These are phyloP conservation scores for Lepisosteus oculatus DNA, from an alignment of 2,113 vertebrate species.

Conservation along the genomic window DNA sequence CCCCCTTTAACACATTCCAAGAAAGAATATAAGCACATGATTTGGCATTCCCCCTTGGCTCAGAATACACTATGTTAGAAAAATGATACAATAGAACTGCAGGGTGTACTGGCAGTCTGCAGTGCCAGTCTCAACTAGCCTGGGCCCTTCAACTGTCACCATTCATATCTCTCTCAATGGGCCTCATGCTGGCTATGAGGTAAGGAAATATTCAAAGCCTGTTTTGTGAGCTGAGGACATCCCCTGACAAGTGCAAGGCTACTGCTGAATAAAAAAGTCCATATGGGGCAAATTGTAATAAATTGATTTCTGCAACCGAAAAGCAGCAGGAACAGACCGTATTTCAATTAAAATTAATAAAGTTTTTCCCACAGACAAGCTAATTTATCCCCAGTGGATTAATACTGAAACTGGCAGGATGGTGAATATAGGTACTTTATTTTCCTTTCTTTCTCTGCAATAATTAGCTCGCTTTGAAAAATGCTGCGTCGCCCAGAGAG, in stretches of 20 bases:
- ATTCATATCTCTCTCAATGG: constrained; percentile 33
- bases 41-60: constrained; percentile 21
- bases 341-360: constrained; percentile 29
- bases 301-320: constrained; percentile 21
- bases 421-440: constrained; percentile 13
- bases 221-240: constrained; percentile 21
- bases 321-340: constrained; percentile 18
- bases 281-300: constrained; percentile 22
- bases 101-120: constrained; percentile 42
- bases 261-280: constrained; percentile 15
- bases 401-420: constrained; percentile 12
- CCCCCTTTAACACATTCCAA: constrained; percentile 29
- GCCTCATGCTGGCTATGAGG: constrained; percentile 53
- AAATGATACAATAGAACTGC: constrained; percentile 44
- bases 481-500: background rate
- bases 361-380: constrained; percentile 23
- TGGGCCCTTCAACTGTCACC: constrained; percentile 29
- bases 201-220: constrained; percentile 42
- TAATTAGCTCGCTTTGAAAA: background rate
- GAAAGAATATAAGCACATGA: constrained; percentile 37
- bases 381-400: constrained; percentile 18
- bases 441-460: constrained; percentile 13
- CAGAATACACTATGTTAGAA: constrained; percentile 23
- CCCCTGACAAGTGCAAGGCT: constrained; percentile 17
- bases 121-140: constrained; percentile 32